These are phyloP conservation scores for Calcarius lapponicus DNA, from an alignment of 2,797 vertebrate species.

Conservation along the genomic window DNA sequence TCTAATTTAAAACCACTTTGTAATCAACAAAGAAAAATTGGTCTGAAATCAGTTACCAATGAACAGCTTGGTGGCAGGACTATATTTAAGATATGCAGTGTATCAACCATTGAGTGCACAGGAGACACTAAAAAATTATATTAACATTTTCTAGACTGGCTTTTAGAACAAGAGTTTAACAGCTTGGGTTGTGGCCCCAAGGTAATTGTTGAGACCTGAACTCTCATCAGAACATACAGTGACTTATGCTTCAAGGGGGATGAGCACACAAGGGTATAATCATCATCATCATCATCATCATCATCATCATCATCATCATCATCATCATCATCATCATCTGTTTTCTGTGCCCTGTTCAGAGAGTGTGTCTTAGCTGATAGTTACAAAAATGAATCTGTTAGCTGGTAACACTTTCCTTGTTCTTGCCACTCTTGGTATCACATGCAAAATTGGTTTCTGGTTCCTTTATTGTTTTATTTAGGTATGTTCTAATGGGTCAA, in stretches of 20 bases:
- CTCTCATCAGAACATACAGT: not conserved
- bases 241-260: not conserved
- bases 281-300: too few species aligned
- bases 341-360: not conserved
- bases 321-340: too few species aligned
- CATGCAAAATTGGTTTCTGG: not conserved
- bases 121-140: not conserved
- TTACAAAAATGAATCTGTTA: not conserved
- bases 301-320: too few species aligned
- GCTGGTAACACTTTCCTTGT: not conserved
- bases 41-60: not conserved
- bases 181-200: not conserved
- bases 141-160: not conserved
- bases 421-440: not conserved
- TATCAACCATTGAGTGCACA: not conserved
- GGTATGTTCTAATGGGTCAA: fast-evolving
- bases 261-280: not conserved
- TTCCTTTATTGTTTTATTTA: not conserved
- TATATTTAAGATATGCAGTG: not conserved
- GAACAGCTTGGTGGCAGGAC: not conserved
- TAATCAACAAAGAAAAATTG: not conserved
- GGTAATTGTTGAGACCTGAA: not conserved
- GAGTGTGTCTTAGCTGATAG: not conserved
- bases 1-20: not conserved
- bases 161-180: not conserved